Conservation (phyloP, 2,888 invertebrate species). For the Automeris io region DNA sequence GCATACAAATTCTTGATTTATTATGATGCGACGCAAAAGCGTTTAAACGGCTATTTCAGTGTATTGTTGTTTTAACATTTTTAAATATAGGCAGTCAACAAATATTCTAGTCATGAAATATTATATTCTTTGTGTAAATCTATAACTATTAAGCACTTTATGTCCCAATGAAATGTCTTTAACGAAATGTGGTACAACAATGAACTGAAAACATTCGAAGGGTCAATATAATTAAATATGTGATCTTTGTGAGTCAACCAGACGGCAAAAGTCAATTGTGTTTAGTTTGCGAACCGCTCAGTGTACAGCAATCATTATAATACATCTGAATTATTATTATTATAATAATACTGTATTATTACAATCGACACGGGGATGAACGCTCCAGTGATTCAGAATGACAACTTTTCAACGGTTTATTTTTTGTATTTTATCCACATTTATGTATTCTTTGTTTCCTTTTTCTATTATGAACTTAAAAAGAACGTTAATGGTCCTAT, state of each 20-base stretch:
- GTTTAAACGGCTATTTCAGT: too few species aligned
- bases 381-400: conserved; percentile 66
- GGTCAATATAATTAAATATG: conserved; percentile 68
- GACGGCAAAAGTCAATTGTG: conserved; percentile 74
- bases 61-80: too few species aligned
- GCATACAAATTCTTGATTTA: too few species aligned
- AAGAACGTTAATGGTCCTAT: too few species aligned
- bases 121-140: too few species aligned
- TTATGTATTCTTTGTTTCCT: conserved; percentile 10
- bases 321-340: conserved; percentile 64
- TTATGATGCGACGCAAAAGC: too few species aligned
- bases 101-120: too few species aligned
- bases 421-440: conserved; percentile 32
- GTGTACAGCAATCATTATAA: conserved; percentile 51
- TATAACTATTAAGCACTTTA: too few species aligned
- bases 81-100: too few species aligned
- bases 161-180: neutral
- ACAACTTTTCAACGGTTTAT: conserved; percentile 56
- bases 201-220: conserved; percentile 49
- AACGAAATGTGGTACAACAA: conserved; percentile 42
- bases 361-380: conserved; percentile 60
- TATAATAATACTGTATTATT: conserved; percentile 54
- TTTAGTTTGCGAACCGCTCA: conserved; percentile 43
- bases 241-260: conserved; percentile 64
- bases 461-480: conserved; percentile 7